Base-by-base conservation (phyloP, 2,888 invertebrate species). In the Coelinius sp. region DNA sequence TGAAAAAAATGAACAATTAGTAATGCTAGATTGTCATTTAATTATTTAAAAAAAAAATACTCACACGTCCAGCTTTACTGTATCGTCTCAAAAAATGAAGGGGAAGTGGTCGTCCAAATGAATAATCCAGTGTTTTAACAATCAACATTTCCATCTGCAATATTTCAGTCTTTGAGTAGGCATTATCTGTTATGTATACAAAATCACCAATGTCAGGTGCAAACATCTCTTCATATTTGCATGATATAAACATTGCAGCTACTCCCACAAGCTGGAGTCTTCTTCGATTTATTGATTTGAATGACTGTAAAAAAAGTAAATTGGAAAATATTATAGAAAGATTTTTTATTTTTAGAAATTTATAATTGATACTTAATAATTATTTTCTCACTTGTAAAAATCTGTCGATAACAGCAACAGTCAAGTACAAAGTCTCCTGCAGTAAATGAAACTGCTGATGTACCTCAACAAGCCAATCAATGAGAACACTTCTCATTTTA, bases 381-480 rank as follows among this genome's bases (percentile, higher is more conserved):
- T 14, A 5, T 5, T 14, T 41, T 71, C 75, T 56, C 81, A 93
- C 93, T 91, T 95, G 94, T 78, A 98, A 90, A 89, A 95, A 98
- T 84, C 96, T 91, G 89, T 99, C 99, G 80, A 98, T 91, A 17
- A 97, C 93, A 77, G 94, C 93, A 68, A 98, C 92, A 69, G 96
- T 93, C 82, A 98, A 89, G 85, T 97, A 96, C 74, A 97, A 92
- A 7, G 98, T 98, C 88, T 99, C 99, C 68, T 94, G 92, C 17
- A 94, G 89, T 68, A 97, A 89, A 76, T 93, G 93, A 88, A 97
- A 98, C 83, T 96, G 94, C 64, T 91, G 89, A 80, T 97, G 97
- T 7, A 98, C 97, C 83, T 97, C 97, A 14, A 96, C 94, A 67
- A 99, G 89, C 98, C 98, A 99, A 86, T 98, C 97, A 73, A 98